Evolutionary conservation across 2,113 vertebrate genomes (phyloP).

Genomic region (zebrafish (Danio rerio)): DNA sequence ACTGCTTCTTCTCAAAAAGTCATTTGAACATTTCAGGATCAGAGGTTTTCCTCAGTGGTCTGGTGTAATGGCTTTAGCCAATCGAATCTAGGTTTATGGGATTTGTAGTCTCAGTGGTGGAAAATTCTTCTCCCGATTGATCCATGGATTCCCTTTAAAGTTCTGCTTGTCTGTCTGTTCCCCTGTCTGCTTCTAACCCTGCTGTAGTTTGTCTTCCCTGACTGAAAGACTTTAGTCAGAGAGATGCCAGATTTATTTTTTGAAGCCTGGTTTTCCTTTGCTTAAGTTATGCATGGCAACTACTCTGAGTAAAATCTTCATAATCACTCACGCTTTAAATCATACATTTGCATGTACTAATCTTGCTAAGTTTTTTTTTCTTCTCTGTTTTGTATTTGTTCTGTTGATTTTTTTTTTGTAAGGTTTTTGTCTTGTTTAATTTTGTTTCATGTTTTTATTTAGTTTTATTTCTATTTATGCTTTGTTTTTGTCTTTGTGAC

Average conservation of each 20-base stretch:
- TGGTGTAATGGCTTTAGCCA: slow-evolving; percentile 1
- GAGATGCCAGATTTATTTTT: neutral
- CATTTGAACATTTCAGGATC: neutral
- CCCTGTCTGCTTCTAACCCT: slow-evolving; percentile 30
- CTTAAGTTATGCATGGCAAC: neutral
- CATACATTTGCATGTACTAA: neutral
- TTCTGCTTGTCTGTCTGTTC: slow-evolving; percentile 29
- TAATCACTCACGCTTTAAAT: slow-evolving; percentile 9
- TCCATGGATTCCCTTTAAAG: neutral
- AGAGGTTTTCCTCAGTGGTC: neutral
- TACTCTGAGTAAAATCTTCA: neutral
- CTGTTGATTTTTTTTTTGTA: too few species aligned
- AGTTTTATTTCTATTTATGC: too few species aligned
- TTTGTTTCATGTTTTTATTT: too few species aligned
- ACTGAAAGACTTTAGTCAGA: neutral
- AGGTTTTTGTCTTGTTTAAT: too few species aligned
- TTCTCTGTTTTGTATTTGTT: too few species aligned
- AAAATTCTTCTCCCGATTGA: slow-evolving; percentile 41
- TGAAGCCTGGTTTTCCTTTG: neutral
- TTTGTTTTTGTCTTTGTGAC: too few species aligned
- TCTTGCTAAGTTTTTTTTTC: neutral
- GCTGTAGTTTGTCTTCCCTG: slow-evolving; percentile 9
- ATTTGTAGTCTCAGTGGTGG: slow-evolving; percentile 40
- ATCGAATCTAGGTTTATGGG: slow-evolving; percentile 39
- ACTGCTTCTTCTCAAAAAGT: neutral